Conservation (phyloP, 2,113 vertebrate genomes). For the Melozone crissalis region DNA sequence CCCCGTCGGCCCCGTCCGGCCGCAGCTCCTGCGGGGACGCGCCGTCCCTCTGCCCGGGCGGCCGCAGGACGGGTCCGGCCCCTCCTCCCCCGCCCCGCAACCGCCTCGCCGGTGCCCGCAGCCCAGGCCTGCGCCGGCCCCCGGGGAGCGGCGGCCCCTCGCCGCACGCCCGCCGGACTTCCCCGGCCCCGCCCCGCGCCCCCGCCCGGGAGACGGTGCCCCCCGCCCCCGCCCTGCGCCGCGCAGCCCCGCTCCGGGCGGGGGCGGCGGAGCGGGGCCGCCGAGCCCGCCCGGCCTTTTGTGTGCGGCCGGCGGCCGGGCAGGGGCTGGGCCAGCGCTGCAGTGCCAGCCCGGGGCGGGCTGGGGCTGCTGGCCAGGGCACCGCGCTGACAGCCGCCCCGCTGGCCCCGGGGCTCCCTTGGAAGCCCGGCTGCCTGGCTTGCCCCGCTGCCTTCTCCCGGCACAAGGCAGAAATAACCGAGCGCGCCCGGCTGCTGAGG, state of each 20-base stretch:
- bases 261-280: conserved; percentile 46
- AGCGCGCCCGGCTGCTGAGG: background rate
- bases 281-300: conserved; percentile 18
- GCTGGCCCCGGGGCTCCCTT: background rate
- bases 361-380: background rate
- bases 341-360: background rate
- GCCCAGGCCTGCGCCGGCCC: too few species aligned
- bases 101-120: too few species aligned
- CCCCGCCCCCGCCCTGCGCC: too few species aligned
- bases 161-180: too few species aligned
- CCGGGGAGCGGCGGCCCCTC: too few species aligned
- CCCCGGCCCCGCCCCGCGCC: background rate
- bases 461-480: background rate
- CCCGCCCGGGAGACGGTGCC: too few species aligned
- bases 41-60: too few species aligned
- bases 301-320: background rate
- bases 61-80: too few species aligned
- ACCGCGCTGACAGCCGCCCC: background rate
- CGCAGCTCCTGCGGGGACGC: too few species aligned
- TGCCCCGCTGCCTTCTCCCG: background rate
- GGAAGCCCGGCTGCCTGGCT: background rate
- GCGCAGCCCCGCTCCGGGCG: background rate
- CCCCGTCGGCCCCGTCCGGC: too few species aligned
- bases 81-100: too few species aligned
- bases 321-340: background rate